Evolutionary conservation across 1,140 invertebrate genomes (phyloP), one percentile per base, ranked within the genome.

Genomic region (Lordiphosa collinella): DNA sequence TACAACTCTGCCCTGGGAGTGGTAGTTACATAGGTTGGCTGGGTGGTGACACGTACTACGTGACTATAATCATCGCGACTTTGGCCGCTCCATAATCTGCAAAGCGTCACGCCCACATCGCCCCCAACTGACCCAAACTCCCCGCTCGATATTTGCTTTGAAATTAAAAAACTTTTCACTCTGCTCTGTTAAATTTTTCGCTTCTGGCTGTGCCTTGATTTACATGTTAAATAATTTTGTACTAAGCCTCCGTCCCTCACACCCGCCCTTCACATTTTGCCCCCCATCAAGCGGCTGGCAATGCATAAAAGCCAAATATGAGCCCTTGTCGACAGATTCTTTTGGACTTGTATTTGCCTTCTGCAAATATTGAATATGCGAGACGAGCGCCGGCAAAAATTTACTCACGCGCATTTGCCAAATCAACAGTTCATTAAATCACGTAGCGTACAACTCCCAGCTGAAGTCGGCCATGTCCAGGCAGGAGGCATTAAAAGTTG

Each of bases 81-180:
- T 72, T 69, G 68, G 49, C 44, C 48, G 57, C 66, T 58, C 60
- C 67, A 72, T 59, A 75, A 76, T 76, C 73, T 66, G 36, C 40
- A 51, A 50, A 50, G 25, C 34, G 16, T 29, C 38, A 36, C 35
- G 29, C 51, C 47, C 32, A 35, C 16, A 16, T 31, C 16, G 5
- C 22, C 18, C 41, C 41, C 49, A 32, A 35, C 62, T 55, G 53
- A 69, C 50, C 69, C 58, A 22, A 36, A 31, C 35, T 13, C 38
- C 59, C 36, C 14, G 25, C 55, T 31, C 37, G 54, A 57, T 84
- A 78, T 84, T 84, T 84, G 64, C 78, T 84, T 84, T 84, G 72
- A 84, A 84, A 84, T 84, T 84, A 84, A 84, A 84, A 84, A 84
- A 84, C 68, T 84, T 84, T 84, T 60, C 40, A 46, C 68, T 64